A percentile compares a stretch with the other conserved stretches of the same genome.
These are phyloP conservation scores for Epirrhoe alternata DNA, from an alignment of 2,888 invertebrate species.

Conservation along the genomic window DNA sequence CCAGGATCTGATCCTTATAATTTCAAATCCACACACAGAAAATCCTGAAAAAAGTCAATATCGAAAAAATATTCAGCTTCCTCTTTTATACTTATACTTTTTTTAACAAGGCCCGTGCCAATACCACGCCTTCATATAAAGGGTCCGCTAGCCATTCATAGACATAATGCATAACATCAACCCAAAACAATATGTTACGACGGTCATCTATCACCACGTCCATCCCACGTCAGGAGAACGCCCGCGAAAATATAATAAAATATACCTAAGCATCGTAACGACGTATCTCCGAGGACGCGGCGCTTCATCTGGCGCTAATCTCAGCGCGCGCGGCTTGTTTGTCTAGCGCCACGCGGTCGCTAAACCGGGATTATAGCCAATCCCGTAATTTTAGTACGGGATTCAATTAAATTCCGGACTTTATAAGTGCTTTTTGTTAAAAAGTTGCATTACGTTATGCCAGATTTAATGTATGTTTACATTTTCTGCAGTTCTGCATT, in stretches of 20 bases:
- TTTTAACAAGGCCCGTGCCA: no score
- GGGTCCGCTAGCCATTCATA: no score
- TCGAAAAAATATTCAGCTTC: no score
- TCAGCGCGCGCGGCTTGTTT: background rate
- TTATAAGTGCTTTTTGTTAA: background rate
- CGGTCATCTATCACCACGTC: background rate
- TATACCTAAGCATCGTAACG: background rate
- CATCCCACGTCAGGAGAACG: background rate
- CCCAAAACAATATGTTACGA: background rate
- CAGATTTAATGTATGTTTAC: background rate
- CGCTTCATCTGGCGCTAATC: constrained; percentile 2
- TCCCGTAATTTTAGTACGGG: constrained; percentile 2
- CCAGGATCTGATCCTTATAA: no score
- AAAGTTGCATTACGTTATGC: background rate
- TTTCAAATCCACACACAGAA: no score
- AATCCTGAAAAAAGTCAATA: no score
- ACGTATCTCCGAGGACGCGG: no score
- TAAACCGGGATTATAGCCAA: constrained; percentile 8
- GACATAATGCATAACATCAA: background rate
- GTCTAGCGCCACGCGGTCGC: background rate
- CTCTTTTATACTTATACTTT: no score
- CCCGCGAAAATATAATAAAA: background rate
- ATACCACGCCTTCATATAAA: background rate
- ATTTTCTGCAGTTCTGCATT: background rate
- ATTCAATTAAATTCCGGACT: background rate